A percentile compares a stretch with the other conserved stretches of the same genome.
Conservation (phyloP, 2,113 vertebrate genomes). For the Hippocampus abdominalis region DNA sequence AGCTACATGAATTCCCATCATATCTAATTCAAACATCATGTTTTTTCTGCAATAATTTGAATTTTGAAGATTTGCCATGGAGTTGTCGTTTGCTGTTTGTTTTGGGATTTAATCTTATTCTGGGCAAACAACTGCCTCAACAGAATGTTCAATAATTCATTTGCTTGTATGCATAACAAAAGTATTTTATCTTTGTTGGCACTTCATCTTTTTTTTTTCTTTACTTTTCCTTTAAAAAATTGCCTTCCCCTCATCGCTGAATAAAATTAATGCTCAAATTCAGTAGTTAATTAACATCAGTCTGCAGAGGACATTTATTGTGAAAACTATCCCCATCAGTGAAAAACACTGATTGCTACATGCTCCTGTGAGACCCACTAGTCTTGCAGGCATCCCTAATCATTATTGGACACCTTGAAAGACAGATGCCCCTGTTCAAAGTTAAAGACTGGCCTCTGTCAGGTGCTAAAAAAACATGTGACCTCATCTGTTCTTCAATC, state of each 20-base stretch:
- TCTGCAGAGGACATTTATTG: conserved; percentile 58
- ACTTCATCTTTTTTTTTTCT: background rate
- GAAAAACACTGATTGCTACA: conserved; percentile 62
- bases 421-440: conserved; percentile 66
- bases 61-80: conserved; percentile 29
- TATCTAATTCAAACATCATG: conserved; percentile 52
- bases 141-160: conserved; percentile 62
- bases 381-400: conserved; percentile 70
- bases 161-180: conserved; percentile 30
- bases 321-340: conserved; percentile 48
- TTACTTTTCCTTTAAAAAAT: conserved; percentile 10
- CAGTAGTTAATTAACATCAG: conserved; percentile 60
- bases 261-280: conserved; percentile 61
- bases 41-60: conserved; percentile 54
- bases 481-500: conserved; percentile 57
- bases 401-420: conserved; percentile 70
- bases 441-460: conserved; percentile 71
- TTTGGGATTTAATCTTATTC: background rate
- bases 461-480: conserved; percentile 61
- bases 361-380: conserved; percentile 53
- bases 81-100: conserved; percentile 5
- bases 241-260: conserved; percentile 19
- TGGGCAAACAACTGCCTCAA: conserved; percentile 34
- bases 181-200: no score
- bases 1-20: conserved; percentile 35